Conservation (phyloP, 2,888 invertebrate species). For the Acanthosoma haemorrhoidale region DNA sequence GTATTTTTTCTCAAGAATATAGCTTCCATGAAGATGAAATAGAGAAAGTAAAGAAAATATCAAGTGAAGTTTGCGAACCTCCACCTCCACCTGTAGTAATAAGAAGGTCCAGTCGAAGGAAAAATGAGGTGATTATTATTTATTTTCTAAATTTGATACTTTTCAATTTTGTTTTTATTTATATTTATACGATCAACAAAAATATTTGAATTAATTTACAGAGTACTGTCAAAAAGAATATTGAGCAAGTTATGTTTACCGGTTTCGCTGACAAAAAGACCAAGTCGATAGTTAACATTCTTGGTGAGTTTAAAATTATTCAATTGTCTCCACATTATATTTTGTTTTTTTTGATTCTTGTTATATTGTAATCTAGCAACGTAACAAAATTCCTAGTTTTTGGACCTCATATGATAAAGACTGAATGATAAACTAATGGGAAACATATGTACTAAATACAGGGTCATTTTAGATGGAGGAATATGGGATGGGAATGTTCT, state of each 20-base stretch:
- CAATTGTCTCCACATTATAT: too few species aligned
- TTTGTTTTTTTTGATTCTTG: too few species aligned
- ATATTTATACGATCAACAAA: too few species aligned
- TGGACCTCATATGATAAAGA: too few species aligned
- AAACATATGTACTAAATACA: too few species aligned
- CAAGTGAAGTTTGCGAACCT: neutral
- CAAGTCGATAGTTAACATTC: conserved; percentile 21
- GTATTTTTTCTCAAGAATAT: conserved; percentile 16
- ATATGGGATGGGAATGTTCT: too few species aligned
- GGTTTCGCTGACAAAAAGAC: conserved; percentile 30
- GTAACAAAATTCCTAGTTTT: too few species aligned
- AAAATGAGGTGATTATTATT: neutral
- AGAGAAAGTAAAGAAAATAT: neutral
- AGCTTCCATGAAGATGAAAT: conserved; percentile 1
- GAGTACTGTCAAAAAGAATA: neutral
- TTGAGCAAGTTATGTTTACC: conserved; percentile 34
- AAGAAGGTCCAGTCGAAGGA: conserved; percentile 9
- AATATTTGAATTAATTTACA: neutral
- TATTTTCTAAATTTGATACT: neutral
- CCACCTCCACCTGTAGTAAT: neutral
- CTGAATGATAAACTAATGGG: too few species aligned
- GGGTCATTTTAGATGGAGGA: too few species aligned
- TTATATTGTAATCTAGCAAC: too few species aligned
- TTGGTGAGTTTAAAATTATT: too few species aligned
- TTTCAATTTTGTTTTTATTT: neutral